Evolutionary conservation across 1,140 invertebrate species (phyloP).

Genomic region (Diorhabda carinulata): DNA sequence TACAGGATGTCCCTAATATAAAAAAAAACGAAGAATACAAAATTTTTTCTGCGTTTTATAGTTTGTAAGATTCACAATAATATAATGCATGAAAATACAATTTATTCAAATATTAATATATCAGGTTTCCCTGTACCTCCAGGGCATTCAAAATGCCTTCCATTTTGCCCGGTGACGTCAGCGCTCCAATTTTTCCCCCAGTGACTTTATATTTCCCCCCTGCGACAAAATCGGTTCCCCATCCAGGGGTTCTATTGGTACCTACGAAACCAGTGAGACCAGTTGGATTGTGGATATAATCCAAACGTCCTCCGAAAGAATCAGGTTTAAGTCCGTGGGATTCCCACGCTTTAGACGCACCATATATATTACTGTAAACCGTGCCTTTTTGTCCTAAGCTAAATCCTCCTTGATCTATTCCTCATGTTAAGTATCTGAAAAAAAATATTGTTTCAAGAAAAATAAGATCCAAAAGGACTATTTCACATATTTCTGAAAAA

Average conservation of each 20-base stretch:
- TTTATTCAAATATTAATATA: too few species aligned
- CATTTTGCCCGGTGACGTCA: conserved; percentile 21
- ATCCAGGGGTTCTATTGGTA: conserved; percentile 16
- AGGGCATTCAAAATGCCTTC: conserved; percentile 20
- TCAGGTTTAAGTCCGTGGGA: conserved; percentile 18
- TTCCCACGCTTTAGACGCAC: conserved; percentile 18
- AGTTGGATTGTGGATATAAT: conserved; percentile 23
- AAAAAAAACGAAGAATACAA: too few species aligned
- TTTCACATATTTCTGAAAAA: background rate
- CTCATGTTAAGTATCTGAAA: conserved; percentile 4
- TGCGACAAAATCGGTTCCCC: conserved; percentile 22
- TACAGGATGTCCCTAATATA: too few species aligned
- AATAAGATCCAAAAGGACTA: too few species aligned
- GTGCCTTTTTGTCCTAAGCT: conserved; percentile 21
- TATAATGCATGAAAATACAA: too few species aligned
- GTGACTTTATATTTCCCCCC: conserved; percentile 21
- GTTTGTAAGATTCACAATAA: too few species aligned
- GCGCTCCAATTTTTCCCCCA: conserved; percentile 13
- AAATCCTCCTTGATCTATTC: background rate
- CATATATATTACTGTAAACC: conserved; percentile 20
- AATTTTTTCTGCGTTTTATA: too few species aligned
- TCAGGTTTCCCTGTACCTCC: conserved; percentile 9
- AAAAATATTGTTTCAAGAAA: background rate
- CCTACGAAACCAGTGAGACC: conserved; percentile 11
- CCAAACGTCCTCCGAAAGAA: conserved; percentile 20